Base-by-base conservation (phyloP, 1,140 invertebrate genomes). In the Atopsyche davidsoni region DNA sequence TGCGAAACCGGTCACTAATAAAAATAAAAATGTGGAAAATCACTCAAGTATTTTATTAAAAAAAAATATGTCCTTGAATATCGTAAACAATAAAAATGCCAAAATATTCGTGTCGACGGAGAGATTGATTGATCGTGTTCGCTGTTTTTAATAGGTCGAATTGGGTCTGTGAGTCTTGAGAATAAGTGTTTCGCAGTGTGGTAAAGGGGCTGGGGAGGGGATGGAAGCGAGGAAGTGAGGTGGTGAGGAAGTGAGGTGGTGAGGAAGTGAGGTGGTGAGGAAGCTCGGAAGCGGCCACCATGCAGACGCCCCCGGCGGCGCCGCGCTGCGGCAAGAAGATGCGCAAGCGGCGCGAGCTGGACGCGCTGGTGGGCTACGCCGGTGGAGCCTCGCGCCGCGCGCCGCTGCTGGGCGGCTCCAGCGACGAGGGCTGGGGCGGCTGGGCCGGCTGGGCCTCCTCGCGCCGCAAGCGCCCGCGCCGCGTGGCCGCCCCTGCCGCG, bases 281-380 rank as follows among this genome's bases (percentile, higher is more conserved):
- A 63, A 70, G 68, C 49, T 66, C 60, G 45, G 65, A 66, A 54
- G 66, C 65, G 54, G 64, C 65, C 54, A 62, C 61, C 55, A 52
- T 18, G 54, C 51, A 55, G 38, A 49, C 46, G 44, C 22, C 35
- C 6, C 53, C 34, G n/a, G 72, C 69, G 58, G 72, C 73, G 58
- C 61, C 72, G 40, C 62, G 73, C 46, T 70, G 72, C 22, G 75
- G 76, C 46, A 79, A 79, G 66, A 79, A 78, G 64, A 79, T 79
- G 77, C 67, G 76, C 45, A 79, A 79, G 58, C 66, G 77, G 49
- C 67, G 75, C 56, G 76, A 78, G 61, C 58, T 79, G 59, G 76
- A 78, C 58, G 77, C 77, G 7, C 55, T 79, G 16, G 75, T 76
- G 0, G 68, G 66, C 1, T 68, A 66, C 14, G 62, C 60, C 4